Evolutionary conservation across 1,140 invertebrate species (phyloP), one percentile per base, ranked within the genome.

Genomic region (Drosophila oshimai): DNA sequence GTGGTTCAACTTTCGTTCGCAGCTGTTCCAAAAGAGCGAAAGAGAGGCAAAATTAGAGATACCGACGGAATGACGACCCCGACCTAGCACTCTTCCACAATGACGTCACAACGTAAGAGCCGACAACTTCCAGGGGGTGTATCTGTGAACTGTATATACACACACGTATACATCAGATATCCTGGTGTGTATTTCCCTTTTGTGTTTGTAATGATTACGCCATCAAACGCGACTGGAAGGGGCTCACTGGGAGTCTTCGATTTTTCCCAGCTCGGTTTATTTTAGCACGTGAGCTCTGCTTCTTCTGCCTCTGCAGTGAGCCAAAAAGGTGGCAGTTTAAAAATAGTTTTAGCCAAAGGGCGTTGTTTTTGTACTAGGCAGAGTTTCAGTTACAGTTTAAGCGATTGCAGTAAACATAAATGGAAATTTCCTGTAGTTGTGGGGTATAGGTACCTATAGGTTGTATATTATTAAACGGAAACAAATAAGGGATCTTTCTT

Each of bases 21-120:
- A 37, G 45, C 39, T 69, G 42, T 37, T 54, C 22, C 2, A 15
- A 34, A 22, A 39, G 24, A 31, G 7, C 5, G 3, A 42, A 10
- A 44, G 34, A 37, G 29, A 39, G 24, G 20, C 13, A 10, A 22
- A 24, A 33, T 33, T 18, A 53, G 53, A 57, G 54, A 44, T 57
- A 54, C 6, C 12, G 28, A n/a, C 45, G 6, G 55, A 26, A 53
- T 73, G 64, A 46, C 76, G 77, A 81, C 68, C 74, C 79, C 70
- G 60, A 74, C 79, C 70, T 78, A 78, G 74, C 69, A 65, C 68
- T 77, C 58, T 69, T 70, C 41, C 28, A 55, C 68, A 86, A 87
- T 86, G 80, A 86, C 80, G 80, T 87, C 80, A 86, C 80, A 81
- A 72, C 72, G 61, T 60, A 60, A 46, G 64, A 57, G 41, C 36